Evolutionary conservation across 2,888 invertebrate genomes (phyloP).

Genomic region (Leucozona laternaria): DNA sequence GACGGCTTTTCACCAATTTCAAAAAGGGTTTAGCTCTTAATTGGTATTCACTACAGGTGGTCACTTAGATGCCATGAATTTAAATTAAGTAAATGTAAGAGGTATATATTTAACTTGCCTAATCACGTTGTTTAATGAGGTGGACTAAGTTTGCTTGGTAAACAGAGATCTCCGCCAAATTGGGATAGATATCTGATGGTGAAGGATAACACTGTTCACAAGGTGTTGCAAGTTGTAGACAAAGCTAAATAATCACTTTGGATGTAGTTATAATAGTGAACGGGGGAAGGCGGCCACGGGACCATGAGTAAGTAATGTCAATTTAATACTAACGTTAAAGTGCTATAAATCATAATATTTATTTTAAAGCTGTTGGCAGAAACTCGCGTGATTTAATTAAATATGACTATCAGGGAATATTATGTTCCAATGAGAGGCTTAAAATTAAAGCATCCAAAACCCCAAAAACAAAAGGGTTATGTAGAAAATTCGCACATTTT

Average conservation of each 20-base stretch:
- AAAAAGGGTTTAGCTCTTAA: slow-evolving; percentile 25
- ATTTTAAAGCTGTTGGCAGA: not conserved
- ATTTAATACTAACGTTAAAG: not conserved
- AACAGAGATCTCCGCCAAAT: slow-evolving; percentile 8
- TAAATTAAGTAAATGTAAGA: slow-evolving; percentile 17
- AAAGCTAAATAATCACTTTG: not conserved
- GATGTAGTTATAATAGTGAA: not conserved
- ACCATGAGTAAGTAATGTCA: not conserved
- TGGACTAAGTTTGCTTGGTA: slow-evolving; percentile 9
- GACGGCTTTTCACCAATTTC: not conserved
- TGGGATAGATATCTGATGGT: slow-evolving; percentile 7
- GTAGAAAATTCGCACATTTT: too few species aligned
- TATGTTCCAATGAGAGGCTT: too few species aligned
- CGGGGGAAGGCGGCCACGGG: not conserved
- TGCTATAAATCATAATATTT: not conserved
- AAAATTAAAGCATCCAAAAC: too few species aligned
- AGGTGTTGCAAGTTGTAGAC: slow-evolving; percentile 24
- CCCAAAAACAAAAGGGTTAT: too few species aligned
- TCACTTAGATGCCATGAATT: slow-evolving; percentile 29
- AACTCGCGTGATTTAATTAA: too few species aligned
- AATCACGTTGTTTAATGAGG: slow-evolving; percentile 30
- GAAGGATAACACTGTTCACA: not conserved
- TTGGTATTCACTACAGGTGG: slow-evolving; percentile 43
- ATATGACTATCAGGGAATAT: too few species aligned
- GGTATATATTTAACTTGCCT: slow-evolving; percentile 9